Evolutionary conservation across 2,888 invertebrate species (phyloP), one percentile per base, ranked within the genome.

Genomic region (Platypus cylindrus): DNA sequence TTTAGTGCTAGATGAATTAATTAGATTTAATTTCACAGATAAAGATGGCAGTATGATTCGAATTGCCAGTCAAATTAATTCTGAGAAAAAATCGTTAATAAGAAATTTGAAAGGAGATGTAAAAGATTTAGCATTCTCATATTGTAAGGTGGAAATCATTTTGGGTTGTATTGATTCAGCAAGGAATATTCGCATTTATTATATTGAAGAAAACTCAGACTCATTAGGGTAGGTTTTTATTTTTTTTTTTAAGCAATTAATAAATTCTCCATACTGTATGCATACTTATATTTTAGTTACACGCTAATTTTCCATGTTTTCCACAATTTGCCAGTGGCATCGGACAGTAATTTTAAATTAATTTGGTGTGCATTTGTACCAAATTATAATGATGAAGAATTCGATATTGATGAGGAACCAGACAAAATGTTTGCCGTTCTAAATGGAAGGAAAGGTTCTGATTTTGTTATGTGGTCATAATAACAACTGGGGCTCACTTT

Each of bases 351-450:
- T 45, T 60, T 53, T 34, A 48, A 58, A 45, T 78, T 93, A 26
- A 82, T 90, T 50, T 94, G 94, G 94, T 94, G 94, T 56, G 90
- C 91, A 0, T 93, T 79, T 65, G 78, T 90, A 40, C 85, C 87
- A 0, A 72, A 71, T 37, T 75, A 73, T 41, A 75, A 73, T 3
- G 72, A 73, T 7, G 63, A 62, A 37, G 58, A 63, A 28, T 41
- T 57, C 3, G 61, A 67, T 3, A 67, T 71, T 1, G 73, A 75
- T 46, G 78, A 77, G 26, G 79, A 80, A 49, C 76, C 78, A 13
- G 78, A 81, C 15, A 77, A 81, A 51, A 67, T 87, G 48, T 68
- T 93, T 51, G 82, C 86, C 37, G 73, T 87, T 50, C 78, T 87
- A 3, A 78, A 87, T 54, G 80, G 76, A 25, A 73, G 72, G 43